These are phyloP conservation scores for Chroicocephalus ridibundus DNA, from an alignment of 2,113 vertebrate species.

Conservation along the genomic window DNA sequence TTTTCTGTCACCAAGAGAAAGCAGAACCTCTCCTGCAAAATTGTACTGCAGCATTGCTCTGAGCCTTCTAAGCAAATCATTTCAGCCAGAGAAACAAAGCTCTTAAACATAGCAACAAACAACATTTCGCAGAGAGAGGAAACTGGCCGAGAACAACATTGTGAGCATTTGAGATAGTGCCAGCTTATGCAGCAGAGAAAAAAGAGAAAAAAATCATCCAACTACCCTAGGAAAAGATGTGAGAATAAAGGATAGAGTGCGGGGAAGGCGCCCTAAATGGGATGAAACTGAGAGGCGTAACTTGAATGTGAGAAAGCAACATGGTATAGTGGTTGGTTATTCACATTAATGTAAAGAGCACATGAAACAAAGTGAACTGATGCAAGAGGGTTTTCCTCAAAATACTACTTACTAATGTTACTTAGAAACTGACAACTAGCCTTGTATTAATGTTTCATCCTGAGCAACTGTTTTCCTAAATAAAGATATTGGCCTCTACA, in stretches of 20 bases:
- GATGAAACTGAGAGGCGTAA: background rate
- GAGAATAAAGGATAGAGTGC: background rate
- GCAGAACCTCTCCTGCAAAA: background rate
- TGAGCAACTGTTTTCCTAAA: background rate
- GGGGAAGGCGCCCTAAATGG: background rate
- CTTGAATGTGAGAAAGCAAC: background rate
- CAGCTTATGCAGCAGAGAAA: background rate
- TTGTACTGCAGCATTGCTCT: background rate
- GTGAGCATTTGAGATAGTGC: background rate
- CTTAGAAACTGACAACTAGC: background rate
- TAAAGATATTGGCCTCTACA: background rate
- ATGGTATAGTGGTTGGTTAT: background rate
- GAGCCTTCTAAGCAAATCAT: background rate
- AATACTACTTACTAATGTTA: background rate
- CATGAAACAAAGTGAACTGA: background rate
- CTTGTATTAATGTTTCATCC: background rate
- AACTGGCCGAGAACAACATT: background rate
- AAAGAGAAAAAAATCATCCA: background rate
- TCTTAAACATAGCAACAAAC: background rate
- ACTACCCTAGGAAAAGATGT: background rate
- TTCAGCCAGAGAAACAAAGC: slow-evolving; percentile 18
- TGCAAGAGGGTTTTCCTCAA: background rate
- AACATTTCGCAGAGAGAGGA: background rate
- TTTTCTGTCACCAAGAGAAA: background rate
- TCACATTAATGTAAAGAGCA: background rate